Base-by-base conservation (phyloP, 2,797 vertebrate genomes). In the Hipposideros larvatus region DNA sequence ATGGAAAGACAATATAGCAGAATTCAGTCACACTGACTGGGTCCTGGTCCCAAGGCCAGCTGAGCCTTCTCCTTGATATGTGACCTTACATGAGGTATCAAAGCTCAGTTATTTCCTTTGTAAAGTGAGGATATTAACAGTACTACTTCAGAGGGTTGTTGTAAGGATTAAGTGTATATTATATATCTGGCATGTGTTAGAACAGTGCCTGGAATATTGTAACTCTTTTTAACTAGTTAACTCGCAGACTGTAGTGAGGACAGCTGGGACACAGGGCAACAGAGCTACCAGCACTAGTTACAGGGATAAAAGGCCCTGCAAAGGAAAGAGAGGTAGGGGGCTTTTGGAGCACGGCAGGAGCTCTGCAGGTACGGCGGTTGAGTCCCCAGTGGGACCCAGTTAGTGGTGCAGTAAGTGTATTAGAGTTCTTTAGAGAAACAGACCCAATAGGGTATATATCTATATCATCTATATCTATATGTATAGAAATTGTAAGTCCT, bases 321-420 rank as follows among this genome's bases (percentile, higher is more conserved):
- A 2, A 0, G 46, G 7, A 82, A 43, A 43, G 31, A 19, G 43
- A 41, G 28, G 11, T 93, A 28, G 14, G 28, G 63, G 11, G 3
- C 16, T 22, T 26, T 1, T 5, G 22, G 4, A 19, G 0, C 4
- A 6, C 2, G 21, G 57, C 4, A 14, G 18, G 11, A 53, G 15
- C 9, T 48, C 24, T 61, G 19, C 24, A 34, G 22, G 5, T 26
- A 28, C 15, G n/a, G 31, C 63, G 53, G 8, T 19, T 9, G 9
- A 1, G 6, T 87, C 74, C 37, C 75, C 4, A 0, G 24, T 51
- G 11, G 22, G 51, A 74, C 3, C 15, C 16, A 63, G 84, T 26
- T 34, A 21, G 7, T 6, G 22, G 21, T 4, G 5, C 28, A 18
- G 61, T 70, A 5, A n/a, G 31, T 11, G 6, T 86, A 24, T 68